Evolutionary conservation across 1,140 invertebrate species (phyloP).

Genomic region (Homarus americanus): DNA sequence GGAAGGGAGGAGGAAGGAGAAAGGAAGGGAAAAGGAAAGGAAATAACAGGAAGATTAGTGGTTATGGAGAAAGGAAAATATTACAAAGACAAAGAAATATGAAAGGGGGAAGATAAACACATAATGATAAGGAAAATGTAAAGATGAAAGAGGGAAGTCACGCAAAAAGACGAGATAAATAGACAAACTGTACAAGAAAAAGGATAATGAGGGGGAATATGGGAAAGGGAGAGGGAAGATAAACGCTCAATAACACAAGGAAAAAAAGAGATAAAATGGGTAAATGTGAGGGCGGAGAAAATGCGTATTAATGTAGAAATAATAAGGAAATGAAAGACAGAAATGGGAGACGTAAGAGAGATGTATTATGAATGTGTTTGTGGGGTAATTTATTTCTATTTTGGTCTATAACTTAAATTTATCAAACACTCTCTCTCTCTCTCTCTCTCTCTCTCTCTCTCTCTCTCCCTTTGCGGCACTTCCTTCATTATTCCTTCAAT

Average conservation of each 20-base stretch:
- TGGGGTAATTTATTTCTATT: neutral
- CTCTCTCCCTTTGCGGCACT: neutral
- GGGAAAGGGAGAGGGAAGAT: neutral
- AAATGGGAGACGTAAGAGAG: too few species aligned
- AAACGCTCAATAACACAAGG: too few species aligned
- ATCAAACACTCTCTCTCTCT: neutral
- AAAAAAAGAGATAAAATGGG: too few species aligned
- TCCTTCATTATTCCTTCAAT: slow-evolving; percentile 6
- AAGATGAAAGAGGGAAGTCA: too few species aligned
- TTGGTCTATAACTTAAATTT: neutral
- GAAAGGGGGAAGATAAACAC: neutral
- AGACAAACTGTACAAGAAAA: neutral
- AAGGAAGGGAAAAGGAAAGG: neutral
- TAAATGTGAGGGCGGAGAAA: too few species aligned
- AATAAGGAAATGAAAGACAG: too few species aligned
- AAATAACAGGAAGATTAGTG: neutral
- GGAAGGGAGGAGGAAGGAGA: neutral
- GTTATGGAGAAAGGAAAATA: neutral
- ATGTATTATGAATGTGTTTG: too few species aligned
- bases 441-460: slow-evolving; percentile 32
- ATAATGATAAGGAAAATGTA: too few species aligned
- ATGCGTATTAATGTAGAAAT: too few species aligned
- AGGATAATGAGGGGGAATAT: neutral
- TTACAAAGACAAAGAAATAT: too few species aligned
- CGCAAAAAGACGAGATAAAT: neutral